Conservation (phyloP, 2,797 vertebrate species). For the Argya squamiceps region DNA sequence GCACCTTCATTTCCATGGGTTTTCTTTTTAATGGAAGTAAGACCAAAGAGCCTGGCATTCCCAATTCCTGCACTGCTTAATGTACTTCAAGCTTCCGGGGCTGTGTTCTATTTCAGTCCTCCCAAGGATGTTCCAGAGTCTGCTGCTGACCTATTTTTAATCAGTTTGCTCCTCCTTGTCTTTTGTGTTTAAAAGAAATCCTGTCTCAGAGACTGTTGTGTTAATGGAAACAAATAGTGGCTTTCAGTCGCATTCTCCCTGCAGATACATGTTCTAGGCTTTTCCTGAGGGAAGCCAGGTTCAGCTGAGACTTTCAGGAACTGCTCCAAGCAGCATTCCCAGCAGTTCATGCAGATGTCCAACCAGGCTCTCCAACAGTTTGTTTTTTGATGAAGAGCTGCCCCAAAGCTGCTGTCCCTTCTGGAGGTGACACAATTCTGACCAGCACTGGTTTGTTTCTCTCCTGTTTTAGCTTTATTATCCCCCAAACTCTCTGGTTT, state of each 20-base stretch:
- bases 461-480: neutral
- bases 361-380: neutral
- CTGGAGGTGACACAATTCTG: neutral
- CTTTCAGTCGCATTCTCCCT: neutral
- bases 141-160: conserved; percentile 51
- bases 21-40: conserved; percentile 60
- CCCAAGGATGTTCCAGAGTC: neutral
- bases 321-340: neutral
- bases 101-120: neutral
- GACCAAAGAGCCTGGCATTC: neutral
- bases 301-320: neutral
- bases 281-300: neutral
- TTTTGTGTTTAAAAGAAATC: conserved; percentile 36
- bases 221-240: neutral
- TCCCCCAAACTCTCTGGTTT: neutral
- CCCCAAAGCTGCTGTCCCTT: neutral
- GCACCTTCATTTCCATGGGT: conserved; percentile 71
- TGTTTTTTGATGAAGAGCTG: neutral
- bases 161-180: conserved; percentile 46
- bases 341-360: neutral
- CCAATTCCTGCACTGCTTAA: neutral
- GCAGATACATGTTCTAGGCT: neutral
- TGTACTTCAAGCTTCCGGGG: neutral
- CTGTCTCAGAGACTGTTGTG: neutral
- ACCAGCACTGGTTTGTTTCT: neutral